Percentiles rank a stretch among this genome's conserved stretches.
Evolutionary conservation across 53 echinoderm and acorn worm genomes (phyloP).

Genomic region (Echinarachnius parma): DNA sequence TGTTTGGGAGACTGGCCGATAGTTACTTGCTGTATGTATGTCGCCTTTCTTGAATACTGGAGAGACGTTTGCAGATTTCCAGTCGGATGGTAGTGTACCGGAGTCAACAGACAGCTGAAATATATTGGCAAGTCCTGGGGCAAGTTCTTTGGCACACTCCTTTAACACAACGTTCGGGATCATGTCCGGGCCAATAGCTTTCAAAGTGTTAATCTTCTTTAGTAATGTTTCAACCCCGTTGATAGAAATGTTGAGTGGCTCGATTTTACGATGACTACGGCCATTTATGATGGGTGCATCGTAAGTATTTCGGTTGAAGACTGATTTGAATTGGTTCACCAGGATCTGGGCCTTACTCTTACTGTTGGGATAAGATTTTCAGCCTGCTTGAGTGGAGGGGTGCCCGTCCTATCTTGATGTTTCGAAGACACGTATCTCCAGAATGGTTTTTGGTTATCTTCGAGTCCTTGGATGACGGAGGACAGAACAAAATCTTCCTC

Average conservation of each 20-base stretch:
- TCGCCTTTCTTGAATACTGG: slow-evolving; percentile 53
- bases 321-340: slow-evolving; percentile 2
- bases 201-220: too few species aligned
- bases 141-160: too few species aligned
- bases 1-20: slow-evolving; percentile 62
- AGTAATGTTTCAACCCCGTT: too few species aligned
- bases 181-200: too few species aligned
- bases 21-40: slow-evolving; percentile 25
- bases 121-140: too few species aligned
- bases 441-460: slow-evolving; percentile 2
- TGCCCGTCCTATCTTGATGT: not conserved
- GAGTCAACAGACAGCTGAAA: too few species aligned
- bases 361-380: slow-evolving; percentile 1
- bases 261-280: too few species aligned
- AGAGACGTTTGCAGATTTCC: slow-evolving; percentile 35
- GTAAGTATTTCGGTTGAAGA: not conserved
- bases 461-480: slow-evolving; percentile 1
- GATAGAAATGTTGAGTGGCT: too few species aligned
- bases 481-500: slow-evolving; percentile 2
- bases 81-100: slow-evolving; percentile 17
- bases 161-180: too few species aligned
- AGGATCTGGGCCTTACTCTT: slow-evolving; percentile 5
- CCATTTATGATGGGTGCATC: too few species aligned
- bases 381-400: not conserved
- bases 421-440: slow-evolving; percentile 17